Base-by-base conservation (phyloP, 1,140 invertebrate genomes). In the Cephus cinctus region DNA sequence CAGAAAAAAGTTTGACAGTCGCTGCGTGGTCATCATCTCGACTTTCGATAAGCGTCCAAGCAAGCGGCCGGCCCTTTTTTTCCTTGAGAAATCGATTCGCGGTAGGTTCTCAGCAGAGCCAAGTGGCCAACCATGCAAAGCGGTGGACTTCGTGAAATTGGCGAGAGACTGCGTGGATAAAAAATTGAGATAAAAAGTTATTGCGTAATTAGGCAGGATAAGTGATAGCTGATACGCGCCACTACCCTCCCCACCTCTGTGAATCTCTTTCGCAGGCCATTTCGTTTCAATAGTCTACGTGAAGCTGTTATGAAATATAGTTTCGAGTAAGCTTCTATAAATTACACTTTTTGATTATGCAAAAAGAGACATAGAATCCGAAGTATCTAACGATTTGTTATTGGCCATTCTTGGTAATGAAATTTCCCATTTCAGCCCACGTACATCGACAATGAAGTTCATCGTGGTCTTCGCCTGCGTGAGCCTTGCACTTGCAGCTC, bases 171-270 rank as follows among this genome's bases (percentile, higher is more conserved):
- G 34, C 19, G 12, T 5, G 3, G 20, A 20, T 19, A 4, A 41
- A 41, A 19, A 41, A 11, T 14, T 20, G 15, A 15, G 3, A 41
- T 11, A 41, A 41, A 20, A 41, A 41, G 20, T 19, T 11, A 20
- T 41, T 41, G 39, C 12, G 39, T 41, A 41, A 41, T 41, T 20
- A 5, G 14, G n/a, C 22, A 20, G 39, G 9, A 20, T 41, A 41
- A 41, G 16, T 20, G n/a, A 5, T 41, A 14, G 15, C 25, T 27
- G 25, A 27, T 8, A 27, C 25, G 25, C 25, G 25, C 25, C 25
- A n/a, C 25, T 27, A n/a, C 25, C 25, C 25, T n/a, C 6, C 25
- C 25, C 6, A 8, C 25, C 6, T n/a, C 25, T 27, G 6, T n/a
- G 25, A 8, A 6, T 6, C 6, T 27, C 25, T 27, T 27, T 27